These are phyloP conservation scores for Danio kyathit DNA, from an alignment of 2,797 vertebrate genomes.

Conservation along the genomic window DNA sequence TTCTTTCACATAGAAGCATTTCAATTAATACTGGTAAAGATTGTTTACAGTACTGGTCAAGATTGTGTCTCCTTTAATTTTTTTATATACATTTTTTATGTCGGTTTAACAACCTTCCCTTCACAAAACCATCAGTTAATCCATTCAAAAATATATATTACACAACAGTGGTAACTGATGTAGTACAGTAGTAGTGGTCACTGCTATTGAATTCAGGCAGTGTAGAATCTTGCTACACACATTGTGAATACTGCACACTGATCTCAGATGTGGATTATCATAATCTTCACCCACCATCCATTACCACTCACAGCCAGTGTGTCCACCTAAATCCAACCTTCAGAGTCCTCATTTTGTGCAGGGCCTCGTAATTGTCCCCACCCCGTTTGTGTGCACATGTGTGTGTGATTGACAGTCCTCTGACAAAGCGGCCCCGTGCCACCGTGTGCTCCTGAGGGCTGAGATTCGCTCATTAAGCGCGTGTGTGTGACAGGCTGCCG, in stretches of 20 bases:
- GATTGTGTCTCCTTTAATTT: no score
- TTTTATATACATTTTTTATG: not conserved
- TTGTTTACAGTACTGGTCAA: no score
- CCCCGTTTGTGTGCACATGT: slow-evolving; percentile 4
- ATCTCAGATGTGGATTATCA: not conserved
- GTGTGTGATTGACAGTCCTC: slow-evolving; percentile 55
- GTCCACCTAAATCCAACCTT: slow-evolving; percentile 30
- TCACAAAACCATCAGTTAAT: not conserved
- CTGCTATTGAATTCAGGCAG: not conserved
- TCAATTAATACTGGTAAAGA: no score
- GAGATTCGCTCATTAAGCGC: slow-evolving; percentile 59
- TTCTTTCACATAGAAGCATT: no score
- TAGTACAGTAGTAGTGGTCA: not conserved
- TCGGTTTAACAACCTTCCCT: no score
- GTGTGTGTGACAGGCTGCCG: slow-evolving; percentile 53
- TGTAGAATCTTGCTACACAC: not conserved
- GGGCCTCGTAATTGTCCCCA: slow-evolving; percentile 23
- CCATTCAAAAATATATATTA: not conserved
- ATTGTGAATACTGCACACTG: not conserved
- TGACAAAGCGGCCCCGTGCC: slow-evolving; percentile 50
- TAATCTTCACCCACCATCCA: not conserved
- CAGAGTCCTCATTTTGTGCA: slow-evolving; percentile 28
- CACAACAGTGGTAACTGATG: not conserved
- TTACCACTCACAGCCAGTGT: not conserved
- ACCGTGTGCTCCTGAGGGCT: slow-evolving; percentile 50